Evolutionary conservation across 2,113 vertebrate genomes (phyloP).

Genomic region (Ardeotis arabs): DNA sequence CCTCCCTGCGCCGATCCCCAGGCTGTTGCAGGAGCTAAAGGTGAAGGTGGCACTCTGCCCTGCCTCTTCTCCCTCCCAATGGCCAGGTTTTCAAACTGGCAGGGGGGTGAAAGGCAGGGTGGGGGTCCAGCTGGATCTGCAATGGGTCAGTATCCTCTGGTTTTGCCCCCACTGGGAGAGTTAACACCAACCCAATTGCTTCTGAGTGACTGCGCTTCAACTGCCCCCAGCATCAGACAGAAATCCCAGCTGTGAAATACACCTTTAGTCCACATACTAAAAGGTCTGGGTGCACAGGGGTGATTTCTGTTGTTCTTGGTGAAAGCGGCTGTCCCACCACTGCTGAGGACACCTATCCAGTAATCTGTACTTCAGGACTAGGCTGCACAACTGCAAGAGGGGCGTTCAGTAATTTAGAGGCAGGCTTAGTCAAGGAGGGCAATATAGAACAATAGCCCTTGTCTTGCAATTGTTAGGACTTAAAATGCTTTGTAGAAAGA

Average conservation of each 20-base stretch:
- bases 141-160: background rate
- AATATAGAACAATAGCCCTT: background rate
- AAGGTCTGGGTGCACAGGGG: background rate
- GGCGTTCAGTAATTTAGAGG: background rate
- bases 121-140: background rate
- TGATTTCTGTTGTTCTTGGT: background rate
- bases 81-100: rapidly evolving
- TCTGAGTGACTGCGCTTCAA: background rate
- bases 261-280: rapidly evolving
- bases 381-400: background rate
- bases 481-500: slow-evolving; percentile 32
- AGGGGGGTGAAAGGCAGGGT: rapidly evolving
- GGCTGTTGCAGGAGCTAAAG: background rate
- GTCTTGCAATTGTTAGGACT: slow-evolving; percentile 25
- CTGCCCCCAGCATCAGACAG: background rate
- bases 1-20: background rate
- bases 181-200: background rate
- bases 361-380: background rate
- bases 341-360: background rate
- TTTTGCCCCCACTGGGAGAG: background rate
- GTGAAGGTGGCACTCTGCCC: background rate
- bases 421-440: background rate
- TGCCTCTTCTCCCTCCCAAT: rapidly evolving
- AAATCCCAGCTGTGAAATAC: background rate
- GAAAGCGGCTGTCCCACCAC: background rate